Conservation (phyloP, 2,797 vertebrate species). For the Gymnothorax javanicus region DNA sequence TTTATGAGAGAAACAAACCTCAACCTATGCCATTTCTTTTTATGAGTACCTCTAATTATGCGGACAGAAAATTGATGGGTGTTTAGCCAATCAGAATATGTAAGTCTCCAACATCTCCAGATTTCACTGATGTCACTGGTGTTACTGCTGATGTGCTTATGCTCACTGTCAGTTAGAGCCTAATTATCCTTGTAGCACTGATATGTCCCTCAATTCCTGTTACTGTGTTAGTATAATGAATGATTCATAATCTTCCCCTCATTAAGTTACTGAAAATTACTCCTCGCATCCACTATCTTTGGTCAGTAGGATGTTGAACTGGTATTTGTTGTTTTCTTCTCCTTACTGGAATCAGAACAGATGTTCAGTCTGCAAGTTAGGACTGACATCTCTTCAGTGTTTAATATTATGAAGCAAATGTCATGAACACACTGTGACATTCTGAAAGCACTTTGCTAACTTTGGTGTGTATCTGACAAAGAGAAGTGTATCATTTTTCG, state of each 20-base stretch:
- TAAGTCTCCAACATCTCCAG: background rate
- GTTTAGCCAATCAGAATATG: background rate
- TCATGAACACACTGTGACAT: background rate
- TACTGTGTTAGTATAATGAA: background rate
- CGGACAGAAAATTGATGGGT: background rate
- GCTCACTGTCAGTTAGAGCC: background rate
- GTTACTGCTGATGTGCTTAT: background rate
- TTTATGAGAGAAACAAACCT: no score
- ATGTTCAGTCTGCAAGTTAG: slow-evolving; percentile 40
- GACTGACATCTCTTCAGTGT: background rate
- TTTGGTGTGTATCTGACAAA: background rate
- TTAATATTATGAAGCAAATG: background rate
- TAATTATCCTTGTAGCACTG: background rate
- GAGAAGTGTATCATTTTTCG: background rate
- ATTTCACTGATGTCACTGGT: background rate
- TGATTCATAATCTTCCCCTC: background rate
- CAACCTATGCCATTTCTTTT: background rate
- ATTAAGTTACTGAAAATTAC: background rate
- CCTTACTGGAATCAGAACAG: slow-evolving; percentile 66
- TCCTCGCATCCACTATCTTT: background rate
- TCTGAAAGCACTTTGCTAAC: background rate
- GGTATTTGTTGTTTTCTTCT: slow-evolving; percentile 47
- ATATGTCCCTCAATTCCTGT: background rate
- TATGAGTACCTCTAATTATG: background rate
- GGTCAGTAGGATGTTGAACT: slow-evolving; percentile 61